A percentile compares a stretch with the other conserved stretches of the same genome.
Evolutionary conservation across 2,888 invertebrate genomes (phyloP).

Genomic region (Boloria selene): DNA sequence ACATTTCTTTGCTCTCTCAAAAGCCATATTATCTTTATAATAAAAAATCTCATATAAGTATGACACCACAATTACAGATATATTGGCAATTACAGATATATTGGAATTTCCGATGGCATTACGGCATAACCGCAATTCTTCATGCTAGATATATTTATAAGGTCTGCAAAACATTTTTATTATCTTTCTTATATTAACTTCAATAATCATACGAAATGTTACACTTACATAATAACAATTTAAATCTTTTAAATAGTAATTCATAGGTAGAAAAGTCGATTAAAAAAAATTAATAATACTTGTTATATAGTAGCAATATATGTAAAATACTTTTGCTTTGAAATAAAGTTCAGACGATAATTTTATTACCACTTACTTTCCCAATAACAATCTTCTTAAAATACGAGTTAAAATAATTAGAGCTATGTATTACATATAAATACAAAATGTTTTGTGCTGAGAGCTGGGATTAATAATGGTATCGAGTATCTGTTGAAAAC

Average conservation of each 20-base stretch:
- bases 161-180: constrained; percentile 1
- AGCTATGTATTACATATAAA: too few relatives aligned
- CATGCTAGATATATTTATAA: not conserved
- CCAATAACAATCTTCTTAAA: too few relatives aligned
- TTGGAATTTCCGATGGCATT: constrained; percentile 24
- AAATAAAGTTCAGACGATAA: too few relatives aligned
- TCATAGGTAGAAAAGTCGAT: too few relatives aligned
- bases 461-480: too few relatives aligned
- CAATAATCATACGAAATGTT: not conserved
- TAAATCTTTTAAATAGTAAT: not conserved
- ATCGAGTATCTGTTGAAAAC: too few relatives aligned
- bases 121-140: constrained; percentile 12
- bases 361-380: too few relatives aligned
- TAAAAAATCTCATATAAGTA: constrained; percentile 19
- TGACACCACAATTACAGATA: constrained; percentile 14
- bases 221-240: not conserved
- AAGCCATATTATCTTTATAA: constrained; percentile 15
- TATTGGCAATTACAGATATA: constrained; percentile 27
- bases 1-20: constrained; percentile 6
- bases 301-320: too few relatives aligned
- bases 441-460: too few relatives aligned
- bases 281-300: too few relatives aligned
- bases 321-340: too few relatives aligned
- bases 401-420: too few relatives aligned
- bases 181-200: not conserved